A percentile compares a stretch with the other conserved stretches of the same genome.
Conservation (phyloP, 2,113 vertebrate species). For the Callaeas wilsoni region DNA sequence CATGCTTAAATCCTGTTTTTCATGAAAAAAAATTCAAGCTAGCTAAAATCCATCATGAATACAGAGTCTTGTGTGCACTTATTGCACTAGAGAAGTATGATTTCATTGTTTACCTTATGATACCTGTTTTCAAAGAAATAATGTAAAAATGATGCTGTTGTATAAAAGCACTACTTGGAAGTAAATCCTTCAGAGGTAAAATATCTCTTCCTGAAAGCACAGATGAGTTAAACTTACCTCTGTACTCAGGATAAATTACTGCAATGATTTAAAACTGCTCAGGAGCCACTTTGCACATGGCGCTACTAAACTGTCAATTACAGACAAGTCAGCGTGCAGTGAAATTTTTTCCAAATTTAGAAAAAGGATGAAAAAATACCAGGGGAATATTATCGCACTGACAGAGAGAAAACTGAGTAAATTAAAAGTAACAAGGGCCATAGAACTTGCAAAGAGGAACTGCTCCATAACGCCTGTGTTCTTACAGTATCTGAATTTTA, state of each 20-base stretch:
- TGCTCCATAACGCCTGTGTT: neutral
- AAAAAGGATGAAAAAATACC: neutral
- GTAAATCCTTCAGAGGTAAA: neutral
- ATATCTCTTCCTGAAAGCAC: neutral
- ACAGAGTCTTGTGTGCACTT: neutral
- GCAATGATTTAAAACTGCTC: neutral
- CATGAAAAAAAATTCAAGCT: neutral
- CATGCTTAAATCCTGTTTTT: neutral
- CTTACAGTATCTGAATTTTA: neutral
- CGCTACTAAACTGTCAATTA: neutral
- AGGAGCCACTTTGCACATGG: neutral
- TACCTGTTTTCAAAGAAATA: neutral
- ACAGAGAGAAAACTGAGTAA: neutral
- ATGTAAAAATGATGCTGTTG: neutral
- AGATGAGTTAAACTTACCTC: neutral
- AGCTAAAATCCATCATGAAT: neutral
- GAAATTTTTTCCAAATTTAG: neutral
- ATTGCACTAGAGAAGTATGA: neutral
- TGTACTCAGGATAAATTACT: neutral
- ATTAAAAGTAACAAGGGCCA: neutral
- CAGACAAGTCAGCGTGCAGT: neutral
- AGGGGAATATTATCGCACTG: neutral
- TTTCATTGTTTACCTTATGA: neutral
- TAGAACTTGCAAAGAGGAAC: neutral
- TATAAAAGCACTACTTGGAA: neutral